Conservation (phyloP, 2,797 vertebrate genomes). For the Hephaestus fuliginosus region DNA sequence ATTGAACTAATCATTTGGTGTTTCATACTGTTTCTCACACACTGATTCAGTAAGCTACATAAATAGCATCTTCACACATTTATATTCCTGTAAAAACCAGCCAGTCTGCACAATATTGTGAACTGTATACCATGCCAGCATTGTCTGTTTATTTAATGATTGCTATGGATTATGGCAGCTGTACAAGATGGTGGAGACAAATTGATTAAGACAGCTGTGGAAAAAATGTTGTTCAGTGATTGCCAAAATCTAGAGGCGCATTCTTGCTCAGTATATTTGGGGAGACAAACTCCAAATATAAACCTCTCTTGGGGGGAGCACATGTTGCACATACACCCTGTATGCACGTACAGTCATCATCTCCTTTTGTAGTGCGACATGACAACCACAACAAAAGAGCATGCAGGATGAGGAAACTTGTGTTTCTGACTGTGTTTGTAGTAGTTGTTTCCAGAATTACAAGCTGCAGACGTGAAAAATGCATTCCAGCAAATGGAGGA, state of each 20-base stretch:
- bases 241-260: constrained; percentile 63
- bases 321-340: constrained; percentile 31
- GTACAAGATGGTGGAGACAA: constrained; percentile 46
- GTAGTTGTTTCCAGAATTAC: constrained; percentile 24
- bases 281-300: constrained; percentile 68
- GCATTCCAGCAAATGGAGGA: constrained; percentile 28
- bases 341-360: constrained; percentile 48
- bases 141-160: constrained; percentile 49
- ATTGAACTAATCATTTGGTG: not conserved
- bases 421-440: constrained; percentile 21
- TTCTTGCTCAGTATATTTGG: constrained; percentile 64
- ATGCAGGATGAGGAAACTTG: constrained; percentile 22
- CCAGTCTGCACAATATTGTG: constrained; percentile 13
- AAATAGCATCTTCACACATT: constrained; percentile 13
- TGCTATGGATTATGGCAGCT: constrained; percentile 40
- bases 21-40: not conserved
- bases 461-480: constrained; percentile 31
- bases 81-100: constrained; percentile 12
- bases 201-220: constrained; percentile 71
- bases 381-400: constrained; percentile 47
- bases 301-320: constrained; percentile 39
- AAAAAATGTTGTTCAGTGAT: constrained; percentile 56
- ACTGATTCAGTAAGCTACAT: not conserved
- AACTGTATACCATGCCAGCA: constrained; percentile 19
- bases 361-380: constrained; percentile 39